These are phyloP conservation scores for Onychostruthus taczanowskii DNA, from an alignment of 2,113 vertebrate species.

Conservation along the genomic window DNA sequence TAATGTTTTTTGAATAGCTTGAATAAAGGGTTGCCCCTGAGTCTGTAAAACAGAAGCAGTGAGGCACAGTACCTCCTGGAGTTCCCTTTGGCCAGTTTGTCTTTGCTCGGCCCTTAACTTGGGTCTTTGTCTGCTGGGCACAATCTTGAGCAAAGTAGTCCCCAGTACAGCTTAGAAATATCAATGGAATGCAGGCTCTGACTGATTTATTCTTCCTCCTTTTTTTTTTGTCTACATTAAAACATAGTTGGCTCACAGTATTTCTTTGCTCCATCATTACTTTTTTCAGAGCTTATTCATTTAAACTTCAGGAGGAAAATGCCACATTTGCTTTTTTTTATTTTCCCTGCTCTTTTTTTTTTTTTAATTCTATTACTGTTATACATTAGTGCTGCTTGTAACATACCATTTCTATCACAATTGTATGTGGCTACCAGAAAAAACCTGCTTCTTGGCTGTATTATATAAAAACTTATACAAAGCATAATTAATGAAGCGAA, in stretches of 20 bases:
- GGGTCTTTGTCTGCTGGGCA: slow-evolving; percentile 3
- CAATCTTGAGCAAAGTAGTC: slow-evolving; percentile 3
- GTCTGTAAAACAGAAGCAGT: slow-evolving; percentile 46
- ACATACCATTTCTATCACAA: not conserved
- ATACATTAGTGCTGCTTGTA: not conserved
- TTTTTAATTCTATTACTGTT: not conserved
- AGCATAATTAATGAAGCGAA: not conserved
- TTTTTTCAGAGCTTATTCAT: not conserved
- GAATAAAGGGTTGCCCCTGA: slow-evolving; percentile 30
- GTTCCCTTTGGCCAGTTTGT: slow-evolving; percentile 22
- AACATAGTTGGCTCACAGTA: not conserved
- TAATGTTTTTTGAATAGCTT: slow-evolving; percentile 56
- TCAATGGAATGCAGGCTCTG: not conserved
- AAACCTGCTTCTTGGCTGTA: not conserved
- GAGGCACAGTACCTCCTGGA: slow-evolving; percentile 37
- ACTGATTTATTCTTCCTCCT: slow-evolving; percentile 7
- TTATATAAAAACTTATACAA: not conserved
- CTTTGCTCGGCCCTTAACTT: slow-evolving; percentile 18
- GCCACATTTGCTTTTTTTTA: not conserved
- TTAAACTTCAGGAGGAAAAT: not conserved
- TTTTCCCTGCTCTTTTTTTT: not conserved
- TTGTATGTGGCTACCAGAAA: not conserved
- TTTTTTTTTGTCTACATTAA: not conserved
- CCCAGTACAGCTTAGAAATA: slow-evolving; percentile 33
- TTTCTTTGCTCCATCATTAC: not conserved